phyloP scores from a whole-genome alignment of 2,113 vertebrate genomes.

The Alligator sinensis region DNA sequence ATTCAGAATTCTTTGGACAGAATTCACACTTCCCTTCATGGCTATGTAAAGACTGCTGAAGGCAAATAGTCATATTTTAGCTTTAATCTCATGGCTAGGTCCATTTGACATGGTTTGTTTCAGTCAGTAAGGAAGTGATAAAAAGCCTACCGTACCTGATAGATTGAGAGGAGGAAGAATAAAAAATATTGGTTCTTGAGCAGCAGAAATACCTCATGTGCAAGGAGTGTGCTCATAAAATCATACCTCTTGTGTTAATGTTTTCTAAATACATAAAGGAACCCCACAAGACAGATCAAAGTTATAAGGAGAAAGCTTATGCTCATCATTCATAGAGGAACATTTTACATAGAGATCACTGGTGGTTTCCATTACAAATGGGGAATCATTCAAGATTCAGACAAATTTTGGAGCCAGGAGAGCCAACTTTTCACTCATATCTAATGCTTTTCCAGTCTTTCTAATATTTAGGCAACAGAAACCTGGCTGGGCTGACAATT shows the following conservation, averaged over 20 bases:
- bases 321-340: background rate
- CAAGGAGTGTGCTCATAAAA: background rate
- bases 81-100: slow-evolving; percentile 33
- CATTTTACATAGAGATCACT: background rate
- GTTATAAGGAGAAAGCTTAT: background rate
- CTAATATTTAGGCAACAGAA: background rate
- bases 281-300: background rate
- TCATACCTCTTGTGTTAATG: background rate
- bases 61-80: slow-evolving; percentile 38
- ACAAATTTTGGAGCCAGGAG: background rate
- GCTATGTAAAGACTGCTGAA: slow-evolving; percentile 62
- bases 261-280: background rate
- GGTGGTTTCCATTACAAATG: background rate
- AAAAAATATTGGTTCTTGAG: background rate
- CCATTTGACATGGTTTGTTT: slow-evolving; percentile 33
- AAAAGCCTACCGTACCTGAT: background rate
- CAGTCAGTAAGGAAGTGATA: background rate
- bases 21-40: slow-evolving; percentile 35
- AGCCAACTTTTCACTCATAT: background rate
- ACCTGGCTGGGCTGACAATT: background rate
- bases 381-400: background rate
- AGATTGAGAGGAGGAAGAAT: slow-evolving; percentile 9
- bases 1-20: slow-evolving; percentile 59
- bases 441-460: background rate
- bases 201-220: background rate